phyloP scores from a whole-genome alignment of 2,113 vertebrate genomes.

The Cinclus mexicanus region DNA sequence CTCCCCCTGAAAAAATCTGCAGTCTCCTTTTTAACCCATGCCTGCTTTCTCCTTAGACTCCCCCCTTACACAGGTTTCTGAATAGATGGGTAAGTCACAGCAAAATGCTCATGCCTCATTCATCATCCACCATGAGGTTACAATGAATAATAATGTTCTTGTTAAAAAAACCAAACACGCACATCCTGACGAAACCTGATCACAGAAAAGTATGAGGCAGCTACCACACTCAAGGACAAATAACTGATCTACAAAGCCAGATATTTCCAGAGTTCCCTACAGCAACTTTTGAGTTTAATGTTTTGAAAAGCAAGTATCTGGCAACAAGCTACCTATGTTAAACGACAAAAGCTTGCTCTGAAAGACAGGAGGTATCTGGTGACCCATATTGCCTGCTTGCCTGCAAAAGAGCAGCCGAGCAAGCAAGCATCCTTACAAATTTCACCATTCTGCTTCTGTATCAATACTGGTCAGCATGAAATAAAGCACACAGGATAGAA shows the following conservation, averaged over 20 bases:
- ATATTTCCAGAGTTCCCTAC: neutral
- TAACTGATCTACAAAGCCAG: neutral
- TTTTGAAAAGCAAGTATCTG: neutral
- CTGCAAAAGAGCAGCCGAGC: neutral
- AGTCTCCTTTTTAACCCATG: neutral
- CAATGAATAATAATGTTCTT: constrained; percentile 10
- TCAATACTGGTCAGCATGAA: accelerated
- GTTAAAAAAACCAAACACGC: neutral
- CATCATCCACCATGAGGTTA: neutral
- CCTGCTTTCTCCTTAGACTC: neutral
- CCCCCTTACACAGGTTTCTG: neutral
- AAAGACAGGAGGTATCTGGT: neutral
- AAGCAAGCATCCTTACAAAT: neutral
- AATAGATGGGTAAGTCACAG: neutral
- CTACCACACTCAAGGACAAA: neutral
- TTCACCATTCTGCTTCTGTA: neutral
- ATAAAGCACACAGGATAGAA: neutral
- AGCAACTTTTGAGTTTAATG: neutral
- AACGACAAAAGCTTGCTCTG: neutral
- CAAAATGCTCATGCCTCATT: neutral
- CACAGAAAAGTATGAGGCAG: neutral
- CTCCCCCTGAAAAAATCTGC: neutral
- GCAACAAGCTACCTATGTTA: neutral
- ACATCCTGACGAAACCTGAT: neutral
- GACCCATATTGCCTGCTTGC: neutral